These are phyloP conservation scores for Ptychochromis oligacanthus DNA, from an alignment of 2,113 vertebrate species.

Conservation along the genomic window DNA sequence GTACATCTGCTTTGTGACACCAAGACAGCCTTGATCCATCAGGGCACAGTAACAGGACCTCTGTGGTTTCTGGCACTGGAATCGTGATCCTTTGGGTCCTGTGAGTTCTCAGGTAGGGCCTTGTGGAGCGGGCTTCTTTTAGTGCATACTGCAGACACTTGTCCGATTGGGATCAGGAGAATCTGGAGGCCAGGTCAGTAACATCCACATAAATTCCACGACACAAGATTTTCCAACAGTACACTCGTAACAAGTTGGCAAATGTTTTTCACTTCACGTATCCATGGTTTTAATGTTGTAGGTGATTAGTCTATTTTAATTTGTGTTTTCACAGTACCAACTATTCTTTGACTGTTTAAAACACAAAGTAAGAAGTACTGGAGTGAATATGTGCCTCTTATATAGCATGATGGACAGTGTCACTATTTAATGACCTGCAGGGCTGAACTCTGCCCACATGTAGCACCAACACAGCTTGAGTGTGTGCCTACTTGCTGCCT, in stretches of 20 bases:
- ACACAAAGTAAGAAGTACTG: neutral
- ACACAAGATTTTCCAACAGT: neutral
- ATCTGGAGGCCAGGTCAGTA: neutral
- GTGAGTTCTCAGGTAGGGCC: neutral
- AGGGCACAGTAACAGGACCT: no score
- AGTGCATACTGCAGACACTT: neutral
- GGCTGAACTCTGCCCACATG: constrained; percentile 8
- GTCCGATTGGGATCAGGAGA: neutral
- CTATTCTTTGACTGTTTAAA: neutral
- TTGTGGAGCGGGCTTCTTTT: neutral
- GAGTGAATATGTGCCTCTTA: neutral
- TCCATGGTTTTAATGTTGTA: neutral
- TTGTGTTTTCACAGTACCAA: neutral
- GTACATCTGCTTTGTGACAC: no score
- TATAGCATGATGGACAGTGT: neutral
- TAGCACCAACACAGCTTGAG: neutral
- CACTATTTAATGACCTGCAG: constrained; percentile 20
- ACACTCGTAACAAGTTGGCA: neutral
- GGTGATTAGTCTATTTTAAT: neutral
- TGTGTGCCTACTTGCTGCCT: neutral
- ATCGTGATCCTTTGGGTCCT: neutral
- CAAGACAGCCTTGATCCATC: no score
- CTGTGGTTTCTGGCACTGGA: no score
- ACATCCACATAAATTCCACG: neutral
- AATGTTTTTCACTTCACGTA: neutral